Conservation (phyloP, 2,113 vertebrate species). For the Formicarius rufipectus region DNA sequence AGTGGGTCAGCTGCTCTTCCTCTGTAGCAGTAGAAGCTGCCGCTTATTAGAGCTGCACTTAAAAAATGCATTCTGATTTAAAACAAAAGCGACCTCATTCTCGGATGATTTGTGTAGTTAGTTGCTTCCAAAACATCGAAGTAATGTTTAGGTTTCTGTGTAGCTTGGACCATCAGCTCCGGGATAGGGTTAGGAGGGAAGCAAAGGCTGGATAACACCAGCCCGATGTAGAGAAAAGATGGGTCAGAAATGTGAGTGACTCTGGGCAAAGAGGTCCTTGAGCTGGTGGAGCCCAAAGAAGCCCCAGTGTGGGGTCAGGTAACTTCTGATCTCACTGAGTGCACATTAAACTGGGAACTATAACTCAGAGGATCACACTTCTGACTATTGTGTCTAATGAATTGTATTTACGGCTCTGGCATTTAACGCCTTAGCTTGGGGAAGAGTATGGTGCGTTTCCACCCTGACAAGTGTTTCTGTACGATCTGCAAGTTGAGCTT, state of each 20-base stretch:
- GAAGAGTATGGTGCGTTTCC: background rate
- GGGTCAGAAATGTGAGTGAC: background rate
- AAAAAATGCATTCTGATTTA: background rate
- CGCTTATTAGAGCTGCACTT: background rate
- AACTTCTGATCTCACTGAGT: background rate
- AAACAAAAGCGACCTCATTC: background rate
- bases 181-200: background rate
- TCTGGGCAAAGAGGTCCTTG: background rate
- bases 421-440: background rate
- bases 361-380: background rate
- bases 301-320: background rate
- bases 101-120: background rate
- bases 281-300: background rate
- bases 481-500: background rate
- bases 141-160: background rate
- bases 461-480: background rate
- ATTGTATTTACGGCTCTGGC: background rate
- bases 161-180: background rate
- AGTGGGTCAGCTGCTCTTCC: rapidly evolving
- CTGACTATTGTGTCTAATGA: background rate
- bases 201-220: background rate
- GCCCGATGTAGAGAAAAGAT: background rate
- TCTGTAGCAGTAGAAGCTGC: rapidly evolving
- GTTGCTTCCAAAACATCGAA: background rate
- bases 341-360: background rate